Percentiles rank a stretch among this genome's conserved stretches.
phyloP scores from a whole-genome alignment of 2,888 invertebrate genomes.

The Sialis fuliginosa region DNA sequence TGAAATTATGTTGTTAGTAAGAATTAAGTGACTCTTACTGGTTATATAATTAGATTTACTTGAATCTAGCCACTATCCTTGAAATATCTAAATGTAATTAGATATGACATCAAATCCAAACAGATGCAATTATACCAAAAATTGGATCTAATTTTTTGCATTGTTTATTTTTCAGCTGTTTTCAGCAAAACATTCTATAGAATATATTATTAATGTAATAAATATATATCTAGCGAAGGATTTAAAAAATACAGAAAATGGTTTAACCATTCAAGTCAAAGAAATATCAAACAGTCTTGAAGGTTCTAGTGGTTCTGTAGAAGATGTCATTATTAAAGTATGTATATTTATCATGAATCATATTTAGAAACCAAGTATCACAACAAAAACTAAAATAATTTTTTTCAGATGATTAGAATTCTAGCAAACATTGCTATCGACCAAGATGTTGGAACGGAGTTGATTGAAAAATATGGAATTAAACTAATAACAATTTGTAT shows the following conservation, averaged over 20 bases:
- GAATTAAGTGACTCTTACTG: no score
- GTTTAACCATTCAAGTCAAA: conserved; percentile 17
- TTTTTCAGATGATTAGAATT: conserved; percentile 51
- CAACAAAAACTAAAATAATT: conserved; percentile 3
- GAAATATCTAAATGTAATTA: no score
- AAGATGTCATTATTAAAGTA: conserved; percentile 54
- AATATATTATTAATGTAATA: conserved; percentile 30
- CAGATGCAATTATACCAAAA: no score
- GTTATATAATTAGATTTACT: no score
- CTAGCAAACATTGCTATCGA: conserved; percentile 71
- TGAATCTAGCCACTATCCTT: no score
- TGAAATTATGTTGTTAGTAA: no score
- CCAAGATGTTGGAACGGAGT: conserved; percentile 50
- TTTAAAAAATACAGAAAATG: conserved; percentile 18
- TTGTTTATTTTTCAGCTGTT: conserved; percentile 27
- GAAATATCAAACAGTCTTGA: conserved; percentile 27
- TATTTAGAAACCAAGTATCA: conserved; percentile 13
- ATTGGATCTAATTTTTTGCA: no score
- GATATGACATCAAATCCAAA: no score
- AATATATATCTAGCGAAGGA: conserved; percentile 31
- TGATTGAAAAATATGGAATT: conserved; percentile 29
- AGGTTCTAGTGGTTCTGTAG: conserved; percentile 35
- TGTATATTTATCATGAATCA: conserved; percentile 4
- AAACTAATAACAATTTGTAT: conserved; percentile 24
- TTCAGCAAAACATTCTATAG: conserved; percentile 34